phyloP scores from a whole-genome alignment of 2,888 invertebrate species.

The Pasiphila rectangulata region DNA sequence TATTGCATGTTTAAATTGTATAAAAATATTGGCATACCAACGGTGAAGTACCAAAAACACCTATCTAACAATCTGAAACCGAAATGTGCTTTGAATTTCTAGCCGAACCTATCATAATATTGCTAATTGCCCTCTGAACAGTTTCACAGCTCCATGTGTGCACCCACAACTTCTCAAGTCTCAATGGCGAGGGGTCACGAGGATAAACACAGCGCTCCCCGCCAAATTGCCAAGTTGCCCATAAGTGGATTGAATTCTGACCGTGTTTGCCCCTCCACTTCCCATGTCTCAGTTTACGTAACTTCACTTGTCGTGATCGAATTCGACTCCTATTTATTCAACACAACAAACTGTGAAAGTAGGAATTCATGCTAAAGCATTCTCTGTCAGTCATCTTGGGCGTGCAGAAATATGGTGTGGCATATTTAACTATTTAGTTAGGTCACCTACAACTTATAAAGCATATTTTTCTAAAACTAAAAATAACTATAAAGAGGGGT shows the following conservation, averaged over 20 bases:
- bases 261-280: constrained; percentile 40
- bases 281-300: constrained; percentile 34
- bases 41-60: no score
- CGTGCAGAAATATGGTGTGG: no score
- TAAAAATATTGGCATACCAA: background rate
- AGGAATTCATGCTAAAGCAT: no score
- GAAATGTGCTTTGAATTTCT: no score
- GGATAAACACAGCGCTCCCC: constrained; percentile 61
- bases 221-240: constrained; percentile 60
- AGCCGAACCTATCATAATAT: constrained; percentile 3
- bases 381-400: no score
- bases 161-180: constrained; percentile 49
- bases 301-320: constrained; percentile 32
- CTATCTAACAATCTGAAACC: no score
- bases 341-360: no score
- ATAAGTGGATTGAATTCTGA: constrained; percentile 66
- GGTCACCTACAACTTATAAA: no score
- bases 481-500: no score
- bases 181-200: constrained; percentile 59
- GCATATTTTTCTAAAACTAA: no score
- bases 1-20: no score
- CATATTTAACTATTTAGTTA: no score
- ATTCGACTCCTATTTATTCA: constrained; percentile 23
- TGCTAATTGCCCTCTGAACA: constrained; percentile 9
- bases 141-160: constrained; percentile 36